A percentile compares a stretch with the other conserved stretches of the same genome.
Conservation (phyloP, 1,140 invertebrate genomes). For the Cydia pomonella region DNA sequence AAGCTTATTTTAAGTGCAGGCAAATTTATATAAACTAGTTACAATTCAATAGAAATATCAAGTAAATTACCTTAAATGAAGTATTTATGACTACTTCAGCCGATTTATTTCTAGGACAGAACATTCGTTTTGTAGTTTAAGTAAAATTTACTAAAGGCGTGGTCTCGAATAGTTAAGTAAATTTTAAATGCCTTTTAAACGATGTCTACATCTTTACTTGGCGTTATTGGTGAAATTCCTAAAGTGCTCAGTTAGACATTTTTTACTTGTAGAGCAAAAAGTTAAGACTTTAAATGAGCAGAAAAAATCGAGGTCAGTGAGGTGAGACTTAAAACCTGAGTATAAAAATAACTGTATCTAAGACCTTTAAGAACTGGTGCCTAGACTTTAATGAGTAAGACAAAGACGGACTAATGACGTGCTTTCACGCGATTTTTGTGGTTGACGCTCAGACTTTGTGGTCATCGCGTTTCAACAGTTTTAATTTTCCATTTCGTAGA, state of each 20-base stretch:
- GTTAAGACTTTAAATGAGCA: neutral
- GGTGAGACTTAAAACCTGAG: neutral
- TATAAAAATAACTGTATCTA: slow-evolving; percentile 19
- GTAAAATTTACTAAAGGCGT: neutral
- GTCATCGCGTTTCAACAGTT: neutral
- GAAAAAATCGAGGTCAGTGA: slow-evolving; percentile 1
- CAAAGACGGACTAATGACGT: neutral
- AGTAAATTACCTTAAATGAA: neutral
- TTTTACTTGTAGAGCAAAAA: neutral
- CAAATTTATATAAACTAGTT: too few relatives aligned
- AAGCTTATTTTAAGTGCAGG: too few relatives aligned
- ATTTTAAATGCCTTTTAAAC: neutral
- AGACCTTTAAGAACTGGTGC: neutral
- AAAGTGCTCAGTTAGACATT: neutral
- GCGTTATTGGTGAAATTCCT: neutral
- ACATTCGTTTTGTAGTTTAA: neutral
- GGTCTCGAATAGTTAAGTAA: neutral
- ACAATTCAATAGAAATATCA: too few relatives aligned
- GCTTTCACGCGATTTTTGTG: slow-evolving; percentile 4
- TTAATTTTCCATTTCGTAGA: too few relatives aligned
- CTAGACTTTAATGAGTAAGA: neutral
- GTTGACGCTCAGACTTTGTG: neutral
- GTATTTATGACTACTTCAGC: neutral
- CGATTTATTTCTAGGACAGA: neutral
- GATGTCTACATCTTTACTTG: neutral